These are phyloP conservation scores for Morphnarchus princeps DNA, from an alignment of 2,113 vertebrate species.

Conservation along the genomic window DNA sequence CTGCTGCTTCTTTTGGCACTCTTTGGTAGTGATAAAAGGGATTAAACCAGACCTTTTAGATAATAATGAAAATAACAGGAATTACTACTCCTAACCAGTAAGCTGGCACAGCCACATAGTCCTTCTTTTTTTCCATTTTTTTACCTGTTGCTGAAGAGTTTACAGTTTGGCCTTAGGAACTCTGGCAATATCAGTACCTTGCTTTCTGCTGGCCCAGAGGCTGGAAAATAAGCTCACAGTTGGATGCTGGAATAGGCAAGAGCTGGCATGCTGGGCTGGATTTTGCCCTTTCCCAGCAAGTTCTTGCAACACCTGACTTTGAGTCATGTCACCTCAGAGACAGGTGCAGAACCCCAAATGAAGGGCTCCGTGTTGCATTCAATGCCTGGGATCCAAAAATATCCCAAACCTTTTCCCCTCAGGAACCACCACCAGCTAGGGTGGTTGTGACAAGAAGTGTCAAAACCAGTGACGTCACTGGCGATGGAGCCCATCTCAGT, in stretches of 20 bases:
- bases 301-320: neutral
- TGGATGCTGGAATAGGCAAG: neutral
- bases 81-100: neutral
- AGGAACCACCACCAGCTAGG: accelerated
- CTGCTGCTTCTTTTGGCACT: neutral
- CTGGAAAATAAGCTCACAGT: neutral
- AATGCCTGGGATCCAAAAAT: neutral
- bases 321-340: neutral
- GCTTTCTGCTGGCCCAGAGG: neutral
- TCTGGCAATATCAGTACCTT: neutral
- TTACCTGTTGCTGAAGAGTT: neutral
- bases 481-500: neutral
- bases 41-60: neutral
- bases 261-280: neutral
- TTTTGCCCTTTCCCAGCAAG: neutral
- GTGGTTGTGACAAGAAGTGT: neutral
- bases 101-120: neutral
- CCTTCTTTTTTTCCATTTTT: neutral
- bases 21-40: neutral
- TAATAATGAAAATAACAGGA: neutral
- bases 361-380: neutral
- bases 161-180: neutral
- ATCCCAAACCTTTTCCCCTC: neutral
- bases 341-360: neutral
- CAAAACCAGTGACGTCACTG: neutral